phyloP scores from a whole-genome alignment of 2,113 vertebrate species.

The Isichthys henryi region DNA sequence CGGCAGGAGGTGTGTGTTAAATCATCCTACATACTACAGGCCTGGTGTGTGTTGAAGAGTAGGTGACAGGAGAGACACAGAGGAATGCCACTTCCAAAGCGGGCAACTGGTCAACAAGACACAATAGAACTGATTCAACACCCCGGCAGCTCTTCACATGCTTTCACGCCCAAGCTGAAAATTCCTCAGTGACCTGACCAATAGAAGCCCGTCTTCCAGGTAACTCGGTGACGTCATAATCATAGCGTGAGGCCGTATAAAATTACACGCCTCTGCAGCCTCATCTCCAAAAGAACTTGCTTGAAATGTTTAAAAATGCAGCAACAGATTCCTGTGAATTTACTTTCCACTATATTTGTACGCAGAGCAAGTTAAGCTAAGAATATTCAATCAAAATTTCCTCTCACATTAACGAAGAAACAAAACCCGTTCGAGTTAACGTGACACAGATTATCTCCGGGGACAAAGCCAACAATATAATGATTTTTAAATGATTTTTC shows the following conservation, averaged over 20 bases:
- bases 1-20: background rate
- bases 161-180: background rate
- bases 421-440: background rate
- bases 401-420: background rate
- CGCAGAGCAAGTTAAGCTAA: background rate
- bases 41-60: background rate
- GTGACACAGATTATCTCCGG: background rate
- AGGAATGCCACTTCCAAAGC: background rate
- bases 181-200: background rate
- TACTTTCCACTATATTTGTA: background rate
- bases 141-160: background rate
- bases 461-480: background rate
- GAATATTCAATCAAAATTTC: background rate
- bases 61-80: background rate
- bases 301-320: background rate
- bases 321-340: background rate
- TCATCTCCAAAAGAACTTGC: background rate
- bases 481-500: background rate
- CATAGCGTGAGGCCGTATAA: background rate
- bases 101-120: background rate
- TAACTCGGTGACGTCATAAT: background rate
- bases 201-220: background rate
- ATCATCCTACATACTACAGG: background rate
- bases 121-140: background rate
- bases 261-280: background rate